Evolutionary conservation across 2,797 vertebrate genomes (phyloP), one percentile per base, ranked within the genome.

Genomic region (Alauda arvensis): DNA sequence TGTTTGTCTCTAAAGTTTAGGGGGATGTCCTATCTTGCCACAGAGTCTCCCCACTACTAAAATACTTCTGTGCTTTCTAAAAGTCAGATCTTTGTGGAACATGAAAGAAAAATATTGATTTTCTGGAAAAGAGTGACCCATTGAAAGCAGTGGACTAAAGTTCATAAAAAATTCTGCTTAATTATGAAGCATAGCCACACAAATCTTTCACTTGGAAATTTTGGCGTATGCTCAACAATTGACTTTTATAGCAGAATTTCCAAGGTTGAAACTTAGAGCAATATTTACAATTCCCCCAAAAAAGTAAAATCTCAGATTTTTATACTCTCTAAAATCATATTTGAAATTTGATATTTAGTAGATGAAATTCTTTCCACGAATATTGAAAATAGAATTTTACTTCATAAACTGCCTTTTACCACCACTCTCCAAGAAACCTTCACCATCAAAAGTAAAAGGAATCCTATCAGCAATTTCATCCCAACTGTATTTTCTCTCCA

Each of bases 11-110:
- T 13, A 17, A 46, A 28, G 6, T 26, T 82, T 34, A 66, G 21
- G 12, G 8, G 45, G 8, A 5, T 28, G 10, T 29, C 12, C 2
- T 4, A 33, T 33, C 14, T 0, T 2, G 49, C 19, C 0, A 0
- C 19, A 43, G 39, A 40, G 7, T 26, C 9, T 77, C 21, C 6
- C 16, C 14, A 5, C 21, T 33, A 34, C 1, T 14, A 37, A 55
- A 51, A 12, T 39, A 29, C 18, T 29, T 29, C 8, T 51, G 15
- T 37, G 39, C 7, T 53, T 76, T 34, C 25, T 43, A 4, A 15
- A 84, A 14, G 12, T 16, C 24, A n/a, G 11, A 13, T 46, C 15
- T 46, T 51, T 37, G 18, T 6, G 25, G 25, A 63, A 18, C 18
- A 33, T 28, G 40, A 62, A 84, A 59, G 24, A 42, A 62, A 62